A percentile compares a stretch with the other conserved stretches of the same genome.
Conservation (phyloP, 2,888 invertebrate species). For the Yponomeuta sedellus region DNA sequence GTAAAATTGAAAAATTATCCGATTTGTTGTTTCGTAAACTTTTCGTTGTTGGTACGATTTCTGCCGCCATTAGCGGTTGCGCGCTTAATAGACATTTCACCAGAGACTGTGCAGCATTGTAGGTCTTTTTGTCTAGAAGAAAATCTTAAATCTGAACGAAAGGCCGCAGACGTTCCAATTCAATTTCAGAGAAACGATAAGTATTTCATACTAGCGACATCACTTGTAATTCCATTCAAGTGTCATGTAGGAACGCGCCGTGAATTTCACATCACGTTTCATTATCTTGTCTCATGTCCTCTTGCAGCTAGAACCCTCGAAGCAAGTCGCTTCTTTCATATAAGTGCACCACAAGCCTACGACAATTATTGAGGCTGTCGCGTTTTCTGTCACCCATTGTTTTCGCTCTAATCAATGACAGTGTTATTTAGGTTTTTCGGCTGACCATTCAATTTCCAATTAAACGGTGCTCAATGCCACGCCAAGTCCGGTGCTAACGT, state of each 20-base stretch:
- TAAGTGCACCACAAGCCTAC: background rate
- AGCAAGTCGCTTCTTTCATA: background rate
- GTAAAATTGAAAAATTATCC: slow-evolving; percentile 46
- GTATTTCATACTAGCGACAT: too few relatives aligned
- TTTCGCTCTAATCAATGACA: slow-evolving; percentile 30
- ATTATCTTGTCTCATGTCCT: too few relatives aligned
- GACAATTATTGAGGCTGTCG: background rate
- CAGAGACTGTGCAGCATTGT: slow-evolving; percentile 6
- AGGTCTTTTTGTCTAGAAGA: background rate
- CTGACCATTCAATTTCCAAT: slow-evolving; percentile 71
- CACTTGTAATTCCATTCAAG: too few relatives aligned
- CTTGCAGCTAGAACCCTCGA: background rate
- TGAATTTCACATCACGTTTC: too few relatives aligned
- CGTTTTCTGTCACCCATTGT: slow-evolving; percentile 27
- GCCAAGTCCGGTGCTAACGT: slow-evolving; percentile 51
- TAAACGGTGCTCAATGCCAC: slow-evolving; percentile 74
- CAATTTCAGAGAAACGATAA: too few relatives aligned
- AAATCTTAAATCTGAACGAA: slow-evolving; percentile 24
- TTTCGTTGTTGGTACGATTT: slow-evolving; percentile 31
- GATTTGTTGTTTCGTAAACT: slow-evolving; percentile 48
- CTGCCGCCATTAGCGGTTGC: slow-evolving; percentile 37
- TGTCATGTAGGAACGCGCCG: too few relatives aligned
- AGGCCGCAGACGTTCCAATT: slow-evolving; percentile 10
- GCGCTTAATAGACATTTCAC: slow-evolving; percentile 42
- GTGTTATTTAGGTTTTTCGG: slow-evolving; percentile 53